Evolutionary conservation across 2,888 invertebrate species (phyloP), one percentile per base, ranked within the genome.

Genomic region (Mechanitis mazaeus): DNA sequence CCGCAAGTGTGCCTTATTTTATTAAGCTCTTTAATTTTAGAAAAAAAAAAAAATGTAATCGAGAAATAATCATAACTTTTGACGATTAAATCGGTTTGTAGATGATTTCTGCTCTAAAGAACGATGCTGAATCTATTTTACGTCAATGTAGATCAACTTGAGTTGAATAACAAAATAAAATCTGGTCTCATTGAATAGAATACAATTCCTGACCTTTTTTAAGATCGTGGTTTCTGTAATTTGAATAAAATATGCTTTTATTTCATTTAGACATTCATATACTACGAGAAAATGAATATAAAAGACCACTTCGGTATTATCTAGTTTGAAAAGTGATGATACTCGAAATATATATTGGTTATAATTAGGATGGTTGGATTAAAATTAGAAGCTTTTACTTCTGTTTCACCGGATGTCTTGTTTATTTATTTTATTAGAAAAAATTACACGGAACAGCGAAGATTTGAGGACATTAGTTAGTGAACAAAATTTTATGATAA

Each of bases 101-200:
- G 63, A 63, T 54, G 65, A 63, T 63, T 63, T 63, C 56, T 56
- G 42, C 56, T 65, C 58, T 57, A 61, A 65, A 55, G 58, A 63
- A 56, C 54, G 42, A 42, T 11, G 42, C 9, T 42, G 9, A 42
- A 58, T 47, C 50, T 59, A 58, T 59, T 62, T 62, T 45, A 64
- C 59, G 33, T 62, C 45, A 64, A 59, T 60, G 55, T 47, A 58
- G 62, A 64, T 64, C 45, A 57, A 59, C 61, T 54, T 54, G 46
- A 59, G 58, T 7, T 58, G 45, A 53, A 58, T 53, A 57, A 53
- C 50, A 46, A 55, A 63, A 55, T 45, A 46, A 60, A 47, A 45
- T 45, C 33, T 54, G 53, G 53, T 47, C 20, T 50, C 31, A 56
- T 47, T 61, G 33, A 61, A 57, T 11, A 38, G 46, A 20, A 20